Base-by-base conservation (phyloP, 2,113 vertebrate genomes). In the Rhodinocichla rosea region DNA sequence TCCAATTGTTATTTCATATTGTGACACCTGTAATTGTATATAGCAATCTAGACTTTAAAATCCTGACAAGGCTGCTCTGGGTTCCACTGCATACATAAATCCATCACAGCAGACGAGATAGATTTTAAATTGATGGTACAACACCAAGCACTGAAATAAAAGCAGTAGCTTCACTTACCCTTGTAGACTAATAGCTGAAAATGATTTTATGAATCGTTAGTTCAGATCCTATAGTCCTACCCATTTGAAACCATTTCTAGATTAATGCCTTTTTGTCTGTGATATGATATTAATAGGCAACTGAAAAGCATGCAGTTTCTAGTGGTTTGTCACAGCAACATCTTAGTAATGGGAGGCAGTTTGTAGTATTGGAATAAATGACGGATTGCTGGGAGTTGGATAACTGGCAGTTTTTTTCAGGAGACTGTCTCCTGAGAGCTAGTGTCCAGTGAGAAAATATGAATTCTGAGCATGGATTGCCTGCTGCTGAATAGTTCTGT, bases 151-250 rank as follows among this genome's bases (percentile, higher is more conserved):
- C n/a, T 83, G 92, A 96, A 97, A 97, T 97, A 95, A 98, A 97
- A 97, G 93, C 83, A 59, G 84, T 89, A 92, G 83, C 50, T 96
- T 86, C 92, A 97, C 85, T 96, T 97, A 95, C 87, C 79, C 95
- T 94, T 93, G 93, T 87, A 96, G 92, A 63, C 94, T 97, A 97
- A 98, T 96, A 97, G 95, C 93, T 95, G 71, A 70, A 97, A 97
- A 97, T 97, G 84, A 97, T 97, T 98, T 97, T 97, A 98, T 97
- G 97, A 98, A 95, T 97, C 97, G 97, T 98, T 98, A 97, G 95
- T 90, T 97, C 96, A 92, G 87, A 95, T 90, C 93, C 94, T 94
- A n/a, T 94, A 94, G 69, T 93, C 83, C 84, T 97, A 96, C 81
- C 75, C 56, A 33, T 97, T 97, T 97, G 83, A 95, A 97, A 96